These are phyloP conservation scores for Ictidomys tridecemlineatus DNA, from an alignment of 2,113 vertebrate species.

Conservation along the genomic window DNA sequence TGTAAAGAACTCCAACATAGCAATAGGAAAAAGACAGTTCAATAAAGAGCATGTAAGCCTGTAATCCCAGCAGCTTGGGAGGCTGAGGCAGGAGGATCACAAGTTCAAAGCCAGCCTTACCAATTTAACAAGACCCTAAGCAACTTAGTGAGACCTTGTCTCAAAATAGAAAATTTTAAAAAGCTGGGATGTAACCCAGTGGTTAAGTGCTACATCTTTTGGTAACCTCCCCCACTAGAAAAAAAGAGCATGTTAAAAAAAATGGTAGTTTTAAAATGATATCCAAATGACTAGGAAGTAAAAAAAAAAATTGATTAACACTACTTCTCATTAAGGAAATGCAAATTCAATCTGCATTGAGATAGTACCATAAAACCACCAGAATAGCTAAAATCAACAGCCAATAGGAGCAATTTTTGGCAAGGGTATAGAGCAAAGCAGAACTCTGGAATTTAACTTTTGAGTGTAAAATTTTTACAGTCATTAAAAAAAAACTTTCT, in stretches of 20 bases:
- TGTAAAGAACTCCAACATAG: background rate
- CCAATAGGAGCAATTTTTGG: background rate
- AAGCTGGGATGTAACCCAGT: too few species aligned
- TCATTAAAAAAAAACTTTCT: background rate
- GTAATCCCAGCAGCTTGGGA: too few species aligned
- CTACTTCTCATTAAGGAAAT: slow-evolving; percentile 14
- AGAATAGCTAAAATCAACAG: background rate
- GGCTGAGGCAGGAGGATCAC: too few species aligned
- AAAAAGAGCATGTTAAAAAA: too few species aligned
- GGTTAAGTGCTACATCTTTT: too few species aligned
- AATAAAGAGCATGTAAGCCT: background rate
- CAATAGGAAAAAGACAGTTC: background rate
- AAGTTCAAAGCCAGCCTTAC: too few species aligned
- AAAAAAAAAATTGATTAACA: background rate
- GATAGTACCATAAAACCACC: background rate
- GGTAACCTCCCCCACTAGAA: too few species aligned
- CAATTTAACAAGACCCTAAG: too few species aligned
- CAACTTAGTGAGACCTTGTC: too few species aligned
- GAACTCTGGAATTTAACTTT: background rate
- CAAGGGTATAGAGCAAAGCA: background rate
- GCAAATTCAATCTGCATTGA: background rate
- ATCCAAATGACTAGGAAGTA: background rate
- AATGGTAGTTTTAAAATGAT: background rate
- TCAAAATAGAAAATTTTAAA: too few species aligned
- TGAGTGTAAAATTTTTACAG: background rate